A percentile compares a stretch with the other conserved stretches of the same genome.
These are phyloP conservation scores for Pseudomugil tenellus DNA, from an alignment of 2,797 vertebrate genomes.

Conservation along the genomic window DNA sequence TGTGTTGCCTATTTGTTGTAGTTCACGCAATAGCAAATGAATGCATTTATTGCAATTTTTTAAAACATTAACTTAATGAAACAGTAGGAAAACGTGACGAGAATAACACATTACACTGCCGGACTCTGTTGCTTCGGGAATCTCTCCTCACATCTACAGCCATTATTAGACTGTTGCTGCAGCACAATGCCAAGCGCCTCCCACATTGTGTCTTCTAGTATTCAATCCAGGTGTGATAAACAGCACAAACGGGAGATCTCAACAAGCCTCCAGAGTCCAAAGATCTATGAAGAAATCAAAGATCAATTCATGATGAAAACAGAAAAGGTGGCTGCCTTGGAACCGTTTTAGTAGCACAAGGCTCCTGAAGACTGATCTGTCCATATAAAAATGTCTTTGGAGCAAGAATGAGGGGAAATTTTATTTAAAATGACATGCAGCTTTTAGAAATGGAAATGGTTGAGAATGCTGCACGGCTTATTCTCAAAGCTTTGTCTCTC, in stretches of 20 bases:
- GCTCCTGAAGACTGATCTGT: constrained; percentile 49
- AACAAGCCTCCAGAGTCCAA: constrained; percentile 34
- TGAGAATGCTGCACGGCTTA: constrained; percentile 57
- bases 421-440: constrained; percentile 56
- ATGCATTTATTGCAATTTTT: not conserved
- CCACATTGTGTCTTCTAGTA: constrained; percentile 22
- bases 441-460: constrained; percentile 76
- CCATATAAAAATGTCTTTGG: constrained; percentile 60
- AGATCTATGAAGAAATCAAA: constrained; percentile 64
- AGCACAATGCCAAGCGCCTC: constrained; percentile 40
- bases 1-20: not conserved
- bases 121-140: constrained; percentile 25
- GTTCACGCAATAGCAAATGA: not conserved
- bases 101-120: constrained; percentile 21
- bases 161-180: constrained; percentile 38
- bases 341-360: constrained; percentile 43
- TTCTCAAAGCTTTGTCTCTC: constrained; percentile 69
- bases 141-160: constrained; percentile 42
- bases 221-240: constrained; percentile 54
- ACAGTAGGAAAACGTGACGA: not conserved
- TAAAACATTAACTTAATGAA: not conserved
- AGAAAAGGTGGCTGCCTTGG: constrained; percentile 57
- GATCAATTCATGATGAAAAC: constrained; percentile 53
- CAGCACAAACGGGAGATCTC: constrained; percentile 48
- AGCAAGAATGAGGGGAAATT: constrained; percentile 65